A percentile compares a stretch with the other conserved stretches of the same genome.
Conservation (phyloP, 2,888 invertebrate species). For the Polyommatus iphigenia region DNA sequence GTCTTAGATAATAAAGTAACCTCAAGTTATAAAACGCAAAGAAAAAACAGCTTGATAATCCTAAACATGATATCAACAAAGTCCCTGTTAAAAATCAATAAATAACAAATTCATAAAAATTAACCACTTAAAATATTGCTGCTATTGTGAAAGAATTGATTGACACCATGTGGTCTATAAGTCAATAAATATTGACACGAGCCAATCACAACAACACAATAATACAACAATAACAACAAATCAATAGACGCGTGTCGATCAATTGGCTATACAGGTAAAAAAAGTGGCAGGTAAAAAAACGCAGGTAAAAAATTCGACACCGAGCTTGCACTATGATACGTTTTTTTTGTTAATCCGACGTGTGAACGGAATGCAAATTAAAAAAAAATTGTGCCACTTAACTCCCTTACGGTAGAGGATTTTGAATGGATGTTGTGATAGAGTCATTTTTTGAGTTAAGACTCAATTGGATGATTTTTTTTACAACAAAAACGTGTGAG, state of each 20-base stretch:
- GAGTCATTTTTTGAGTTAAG: conserved; percentile 45
- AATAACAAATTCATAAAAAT: background rate
- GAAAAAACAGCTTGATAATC: too few species aligned
- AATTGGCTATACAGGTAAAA: conserved; percentile 37
- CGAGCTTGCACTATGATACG: background rate
- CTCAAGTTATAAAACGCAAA: too few species aligned
- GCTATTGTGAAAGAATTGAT: background rate
- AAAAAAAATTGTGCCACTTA: conserved; percentile 54
- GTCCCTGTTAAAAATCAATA: background rate
- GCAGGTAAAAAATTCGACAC: conserved; percentile 29
- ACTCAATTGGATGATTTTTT: conserved; percentile 37
- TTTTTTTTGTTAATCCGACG: conserved; percentile 50
- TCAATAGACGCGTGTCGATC: conserved; percentile 30
- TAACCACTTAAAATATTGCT: background rate
- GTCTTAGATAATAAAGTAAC: too few species aligned
- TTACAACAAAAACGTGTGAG: conserved; percentile 53
- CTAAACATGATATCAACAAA: background rate
- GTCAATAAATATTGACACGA: conserved; percentile 19
- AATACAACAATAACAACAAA: conserved; percentile 5
- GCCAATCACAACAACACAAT: conserved; percentile 3
- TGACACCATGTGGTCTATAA: background rate
- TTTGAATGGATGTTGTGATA: conserved; percentile 54
- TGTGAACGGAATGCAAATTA: conserved; percentile 59
- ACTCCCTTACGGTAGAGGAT: conserved; percentile 56
- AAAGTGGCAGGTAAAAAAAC: conserved; percentile 31